Percentiles rank a stretch among this genome's conserved stretches.
phyloP scores from a whole-genome alignment of 2,797 vertebrate species.

The Anguilla pacifica region DNA sequence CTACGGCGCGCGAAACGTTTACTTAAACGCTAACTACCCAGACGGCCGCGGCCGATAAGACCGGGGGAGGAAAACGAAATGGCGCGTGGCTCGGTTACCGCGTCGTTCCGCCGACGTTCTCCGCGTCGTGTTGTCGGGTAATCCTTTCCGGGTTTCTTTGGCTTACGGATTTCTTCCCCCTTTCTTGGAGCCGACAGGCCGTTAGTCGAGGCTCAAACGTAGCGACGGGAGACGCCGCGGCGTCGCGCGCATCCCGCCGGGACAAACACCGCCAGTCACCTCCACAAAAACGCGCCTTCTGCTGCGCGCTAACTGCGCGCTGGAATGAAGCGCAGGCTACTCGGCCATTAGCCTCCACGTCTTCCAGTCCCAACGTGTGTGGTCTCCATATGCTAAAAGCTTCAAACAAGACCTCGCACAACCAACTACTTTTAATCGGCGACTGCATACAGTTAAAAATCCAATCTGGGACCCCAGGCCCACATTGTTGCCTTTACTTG shows the following conservation, averaged over 20 bases:
- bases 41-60: conserved; percentile 64
- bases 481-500: neutral
- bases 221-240: neutral
- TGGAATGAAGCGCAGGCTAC: neutral
- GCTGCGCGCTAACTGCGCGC: neutral
- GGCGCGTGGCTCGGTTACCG: conserved; percentile 3
- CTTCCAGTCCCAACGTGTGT: neutral
- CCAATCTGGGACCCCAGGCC: neutral
- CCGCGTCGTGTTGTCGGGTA: conserved; percentile 2
- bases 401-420: neutral
- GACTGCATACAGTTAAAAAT: neutral
- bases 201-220: conserved; percentile 10
- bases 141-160: conserved; percentile 12
- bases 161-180: neutral
- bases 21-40: conserved; percentile 62
- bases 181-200: neutral
- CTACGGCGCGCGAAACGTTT: conserved; percentile 68
- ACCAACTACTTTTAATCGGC: neutral
- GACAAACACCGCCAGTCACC: neutral
- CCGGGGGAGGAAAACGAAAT: conserved; percentile 29
- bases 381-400: neutral
- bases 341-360: neutral
- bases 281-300: neutral
- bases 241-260: neutral
- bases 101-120: conserved; percentile 16